Conservation (phyloP, 2,113 vertebrate genomes). For the Athene noctua region DNA sequence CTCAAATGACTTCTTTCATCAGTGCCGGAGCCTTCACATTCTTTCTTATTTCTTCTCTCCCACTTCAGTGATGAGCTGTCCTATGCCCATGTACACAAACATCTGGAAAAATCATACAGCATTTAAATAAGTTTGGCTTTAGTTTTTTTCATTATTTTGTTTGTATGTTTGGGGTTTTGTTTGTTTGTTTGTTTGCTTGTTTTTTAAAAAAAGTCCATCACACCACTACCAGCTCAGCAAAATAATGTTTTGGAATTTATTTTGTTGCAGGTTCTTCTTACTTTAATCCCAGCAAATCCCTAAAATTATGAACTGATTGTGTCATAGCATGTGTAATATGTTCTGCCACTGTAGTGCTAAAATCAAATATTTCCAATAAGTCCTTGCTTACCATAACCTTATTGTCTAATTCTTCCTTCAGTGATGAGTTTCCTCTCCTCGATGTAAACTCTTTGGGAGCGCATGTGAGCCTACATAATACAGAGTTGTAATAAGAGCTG, state of each 20-base stretch:
- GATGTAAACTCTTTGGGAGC: background rate
- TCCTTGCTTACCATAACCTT: background rate
- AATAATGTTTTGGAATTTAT: background rate
- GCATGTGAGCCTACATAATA: background rate
- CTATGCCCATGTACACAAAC: background rate
- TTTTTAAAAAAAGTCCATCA: background rate
- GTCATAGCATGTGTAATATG: background rate
- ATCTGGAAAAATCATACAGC: background rate
- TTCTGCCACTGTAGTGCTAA: background rate
- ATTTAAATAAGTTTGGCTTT: background rate
- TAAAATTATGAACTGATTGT: background rate
- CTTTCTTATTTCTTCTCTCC: background rate
- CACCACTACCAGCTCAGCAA: background rate
- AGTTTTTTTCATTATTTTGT: background rate
- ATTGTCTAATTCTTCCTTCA: background rate
- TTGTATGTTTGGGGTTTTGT: background rate
- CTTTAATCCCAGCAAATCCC: background rate
- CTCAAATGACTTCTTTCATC: background rate
- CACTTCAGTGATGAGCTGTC: background rate
- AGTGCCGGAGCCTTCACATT: background rate
- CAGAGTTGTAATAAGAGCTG: background rate
- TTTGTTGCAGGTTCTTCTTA: background rate
- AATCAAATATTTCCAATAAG: background rate
- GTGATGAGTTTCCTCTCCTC: background rate
- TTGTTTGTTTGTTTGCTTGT: too few species aligned